phyloP scores from a whole-genome alignment of 2,797 vertebrate species.

The Potorous gilbertii region DNA sequence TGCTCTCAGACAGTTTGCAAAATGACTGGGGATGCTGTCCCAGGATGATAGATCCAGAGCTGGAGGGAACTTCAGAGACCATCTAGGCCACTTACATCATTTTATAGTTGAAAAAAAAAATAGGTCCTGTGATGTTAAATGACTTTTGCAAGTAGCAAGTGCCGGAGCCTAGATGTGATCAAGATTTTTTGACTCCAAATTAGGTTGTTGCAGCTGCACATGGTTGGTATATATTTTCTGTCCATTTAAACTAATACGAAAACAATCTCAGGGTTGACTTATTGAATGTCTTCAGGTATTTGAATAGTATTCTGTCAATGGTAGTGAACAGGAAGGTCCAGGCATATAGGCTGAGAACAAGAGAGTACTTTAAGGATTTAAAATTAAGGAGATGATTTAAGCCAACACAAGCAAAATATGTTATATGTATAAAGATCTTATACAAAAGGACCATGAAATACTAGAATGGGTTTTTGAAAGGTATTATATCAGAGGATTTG shows the following conservation, averaged over 20 bases:
- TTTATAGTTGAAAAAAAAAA: slow-evolving; percentile 10
- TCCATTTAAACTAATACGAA: neutral
- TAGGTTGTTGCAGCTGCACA: neutral
- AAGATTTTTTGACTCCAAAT: neutral
- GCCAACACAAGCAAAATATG: neutral
- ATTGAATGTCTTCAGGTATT: neutral
- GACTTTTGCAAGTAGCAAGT: neutral
- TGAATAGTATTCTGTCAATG: neutral
- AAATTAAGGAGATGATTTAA: neutral
- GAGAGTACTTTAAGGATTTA: neutral
- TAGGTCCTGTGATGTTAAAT: neutral
- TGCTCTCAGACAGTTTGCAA: neutral
- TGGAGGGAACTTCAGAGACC: neutral
- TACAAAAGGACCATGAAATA: neutral
- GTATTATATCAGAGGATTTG: neutral
- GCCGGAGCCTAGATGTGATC: neutral
- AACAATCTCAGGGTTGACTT: neutral
- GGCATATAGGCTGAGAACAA: neutral
- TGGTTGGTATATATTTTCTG: neutral
- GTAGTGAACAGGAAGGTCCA: neutral
- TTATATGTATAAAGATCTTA: too few relatives aligned
- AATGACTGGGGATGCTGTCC: neutral
- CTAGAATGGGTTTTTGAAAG: neutral
- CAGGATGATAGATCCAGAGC: neutral
- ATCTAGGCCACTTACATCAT: neutral